Percentiles rank a stretch among this genome's conserved stretches.
Conservation (phyloP, 1,140 invertebrate species). For the Drosophila ohnishii region DNA sequence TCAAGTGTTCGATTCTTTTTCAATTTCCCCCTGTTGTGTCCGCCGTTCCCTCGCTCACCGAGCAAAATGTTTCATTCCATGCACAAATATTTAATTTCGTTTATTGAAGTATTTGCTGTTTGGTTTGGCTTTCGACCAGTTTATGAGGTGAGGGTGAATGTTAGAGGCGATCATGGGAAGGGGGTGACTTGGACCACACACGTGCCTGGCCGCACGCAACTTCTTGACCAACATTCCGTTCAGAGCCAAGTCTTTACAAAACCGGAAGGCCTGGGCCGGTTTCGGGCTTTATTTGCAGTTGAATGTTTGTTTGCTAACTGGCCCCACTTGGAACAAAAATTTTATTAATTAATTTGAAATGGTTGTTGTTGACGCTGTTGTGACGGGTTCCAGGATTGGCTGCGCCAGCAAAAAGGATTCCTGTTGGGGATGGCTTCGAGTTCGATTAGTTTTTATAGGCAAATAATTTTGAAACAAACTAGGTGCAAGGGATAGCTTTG, state of each 20-base stretch:
- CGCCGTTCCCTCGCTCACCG: neutral
- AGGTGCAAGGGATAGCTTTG: constrained; percentile 10
- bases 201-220: constrained; percentile 46
- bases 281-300: constrained; percentile 48
- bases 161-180: neutral
- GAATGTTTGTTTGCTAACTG: constrained; percentile 43
- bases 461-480: constrained; percentile 22
- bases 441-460: constrained; percentile 57
- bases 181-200: constrained; percentile 23
- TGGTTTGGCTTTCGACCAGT: constrained; percentile 56
- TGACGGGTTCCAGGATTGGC: constrained; percentile 1
- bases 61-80: constrained; percentile 59
- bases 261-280: constrained; percentile 14
- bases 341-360: constrained; percentile 77
- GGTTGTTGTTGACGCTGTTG: constrained; percentile 21
- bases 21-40: constrained; percentile 2
- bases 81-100: constrained; percentile 77
- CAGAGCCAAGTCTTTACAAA: constrained; percentile 32
- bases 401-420: constrained; percentile 13
- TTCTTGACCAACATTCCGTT: constrained; percentile 61
- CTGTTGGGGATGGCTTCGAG: constrained; percentile 23
- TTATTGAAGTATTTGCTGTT: constrained; percentile 76
- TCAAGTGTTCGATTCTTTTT: constrained; percentile 47
- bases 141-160: constrained; percentile 16
- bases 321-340: constrained; percentile 51